phyloP scores from a whole-genome alignment of 2,797 vertebrate species.

The Ambastaia sidthimunki region DNA sequence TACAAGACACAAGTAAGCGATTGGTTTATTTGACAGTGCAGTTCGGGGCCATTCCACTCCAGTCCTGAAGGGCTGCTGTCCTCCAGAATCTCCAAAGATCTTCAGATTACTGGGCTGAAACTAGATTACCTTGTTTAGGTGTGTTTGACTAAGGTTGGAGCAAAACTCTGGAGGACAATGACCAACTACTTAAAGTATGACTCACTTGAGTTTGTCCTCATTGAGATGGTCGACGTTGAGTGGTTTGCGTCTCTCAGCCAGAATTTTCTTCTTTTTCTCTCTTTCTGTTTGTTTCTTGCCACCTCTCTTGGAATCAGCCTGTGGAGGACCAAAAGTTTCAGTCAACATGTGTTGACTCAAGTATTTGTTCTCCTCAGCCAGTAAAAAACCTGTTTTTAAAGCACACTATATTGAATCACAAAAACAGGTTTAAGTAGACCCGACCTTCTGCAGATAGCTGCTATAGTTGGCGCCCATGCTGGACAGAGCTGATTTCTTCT shows the following conservation, averaged over 20 bases:
- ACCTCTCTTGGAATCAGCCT: conserved; percentile 92
- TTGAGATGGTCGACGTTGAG: conserved; percentile 86
- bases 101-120: too few relatives aligned
- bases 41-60: background rate
- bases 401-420: too few relatives aligned
- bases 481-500: conserved; percentile 94
- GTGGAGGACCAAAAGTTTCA: background rate
- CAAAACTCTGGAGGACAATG: background rate
- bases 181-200: too few relatives aligned
- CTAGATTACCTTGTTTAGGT: too few relatives aligned
- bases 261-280: conserved; percentile 91
- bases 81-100: too few relatives aligned
- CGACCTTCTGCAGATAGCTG: conserved; percentile 94
- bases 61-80: too few relatives aligned
- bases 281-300: conserved; percentile 68
- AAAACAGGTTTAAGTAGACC: background rate
- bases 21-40: background rate
- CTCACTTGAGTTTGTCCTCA: conserved; percentile 91
- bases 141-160: background rate
- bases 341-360: background rate
- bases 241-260: conserved; percentile 90
- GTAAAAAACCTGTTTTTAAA: background rate
- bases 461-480: conserved; percentile 94
- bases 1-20: background rate
- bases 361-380: background rate